A percentile compares a stretch with the other conserved stretches of the same genome.
phyloP scores from a whole-genome alignment of 2,797 vertebrate genomes.

The Botia almorhae region DNA sequence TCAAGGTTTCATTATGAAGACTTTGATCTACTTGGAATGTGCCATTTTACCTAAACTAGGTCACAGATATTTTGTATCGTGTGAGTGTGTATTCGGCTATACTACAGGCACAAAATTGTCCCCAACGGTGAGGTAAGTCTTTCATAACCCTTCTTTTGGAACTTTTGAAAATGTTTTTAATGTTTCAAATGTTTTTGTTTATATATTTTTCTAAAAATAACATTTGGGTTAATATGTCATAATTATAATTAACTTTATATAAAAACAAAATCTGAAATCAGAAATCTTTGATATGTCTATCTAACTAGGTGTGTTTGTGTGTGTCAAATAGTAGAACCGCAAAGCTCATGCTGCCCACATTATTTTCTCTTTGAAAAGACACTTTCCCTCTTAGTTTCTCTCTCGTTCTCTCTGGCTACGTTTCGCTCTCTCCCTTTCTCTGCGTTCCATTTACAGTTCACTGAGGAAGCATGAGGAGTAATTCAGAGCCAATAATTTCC shows the following conservation, averaged over 20 bases:
- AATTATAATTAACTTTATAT: background rate
- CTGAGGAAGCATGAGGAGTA: constrained; percentile 38
- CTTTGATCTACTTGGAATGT: background rate
- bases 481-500: constrained; percentile 61
- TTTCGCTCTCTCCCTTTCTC: constrained; percentile 25
- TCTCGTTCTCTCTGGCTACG: constrained; percentile 1
- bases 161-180: no score
- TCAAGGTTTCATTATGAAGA: no score
- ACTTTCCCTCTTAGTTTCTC: constrained; percentile 6
- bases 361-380: constrained; percentile 37
- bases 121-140: background rate
- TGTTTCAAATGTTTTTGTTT: no score
- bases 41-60: background rate
- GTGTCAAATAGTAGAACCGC: constrained; percentile 1
- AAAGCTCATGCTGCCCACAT: constrained; percentile 30
- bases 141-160: background rate
- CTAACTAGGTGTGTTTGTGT: background rate
- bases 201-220: background rate
- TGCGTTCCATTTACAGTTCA: constrained; percentile 31
- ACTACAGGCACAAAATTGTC: background rate
- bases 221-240: background rate
- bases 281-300: background rate
- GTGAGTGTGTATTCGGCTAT: no score
- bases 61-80: background rate
- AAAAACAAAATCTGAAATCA: background rate